Percentiles rank a stretch among this genome's conserved stretches.
Conservation (phyloP, 2,113 vertebrate species). For the Syngnathus floridae region DNA sequence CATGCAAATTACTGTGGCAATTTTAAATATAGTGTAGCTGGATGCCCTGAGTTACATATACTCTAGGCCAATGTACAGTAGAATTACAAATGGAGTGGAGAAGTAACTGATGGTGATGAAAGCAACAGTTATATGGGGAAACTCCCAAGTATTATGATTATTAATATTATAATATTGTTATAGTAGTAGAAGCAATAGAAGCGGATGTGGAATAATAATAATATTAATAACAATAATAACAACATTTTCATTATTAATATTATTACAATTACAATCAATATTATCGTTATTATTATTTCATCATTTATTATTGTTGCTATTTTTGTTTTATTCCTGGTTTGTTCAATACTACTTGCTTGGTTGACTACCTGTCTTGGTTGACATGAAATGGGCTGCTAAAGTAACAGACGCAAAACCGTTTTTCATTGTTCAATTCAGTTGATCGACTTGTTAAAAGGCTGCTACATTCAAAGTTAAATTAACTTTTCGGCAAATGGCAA, state of each 20-base stretch:
- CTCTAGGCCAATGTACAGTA: no score
- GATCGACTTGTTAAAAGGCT: not conserved
- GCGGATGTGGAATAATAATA: no score
- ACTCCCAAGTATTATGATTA: no score
- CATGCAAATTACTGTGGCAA: not conserved
- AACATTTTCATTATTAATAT: no score
- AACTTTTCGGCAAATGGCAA: not conserved
- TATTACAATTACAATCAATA: not conserved
- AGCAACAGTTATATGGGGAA: no score
- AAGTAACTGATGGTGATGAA: no score
- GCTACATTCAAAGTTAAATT: not conserved
- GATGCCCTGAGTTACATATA: not conserved
- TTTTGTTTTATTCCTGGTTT: not conserved
- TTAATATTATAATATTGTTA: no score
- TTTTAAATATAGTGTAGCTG: not conserved
- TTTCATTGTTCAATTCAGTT: not conserved
- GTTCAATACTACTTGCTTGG: not conserved
- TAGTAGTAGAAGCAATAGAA: no score
- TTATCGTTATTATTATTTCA: not conserved
- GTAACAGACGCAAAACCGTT: not conserved
- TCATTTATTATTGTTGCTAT: not conserved
- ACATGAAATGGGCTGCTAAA: not conserved
- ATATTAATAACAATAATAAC: no score
- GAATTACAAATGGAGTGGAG: no score
- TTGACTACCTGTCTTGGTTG: not conserved